Evolutionary conservation across 2,888 invertebrate genomes (phyloP), one percentile per base, ranked within the genome.

Genomic region (Sialis lutaria): DNA sequence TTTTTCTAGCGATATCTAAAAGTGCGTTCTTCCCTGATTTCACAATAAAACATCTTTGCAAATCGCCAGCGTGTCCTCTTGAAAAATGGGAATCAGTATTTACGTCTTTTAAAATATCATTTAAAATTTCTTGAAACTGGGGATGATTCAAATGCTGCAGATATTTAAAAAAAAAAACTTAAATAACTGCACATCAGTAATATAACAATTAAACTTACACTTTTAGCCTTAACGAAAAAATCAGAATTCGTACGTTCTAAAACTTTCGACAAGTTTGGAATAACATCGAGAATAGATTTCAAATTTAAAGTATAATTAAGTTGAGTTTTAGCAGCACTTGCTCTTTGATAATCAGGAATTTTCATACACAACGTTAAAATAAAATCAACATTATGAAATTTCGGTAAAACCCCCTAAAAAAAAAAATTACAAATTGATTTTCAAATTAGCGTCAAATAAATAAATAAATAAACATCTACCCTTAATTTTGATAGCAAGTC

Each of bases 1-100:
- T 80, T 58, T 80, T 77, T 54, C 93, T 69, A 5, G 88, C 80
- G 33, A 92, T 72, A 63, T 93, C 93, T 53, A 95, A 64, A 47
- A 89, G 68, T 1, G 82, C 82, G 57, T 81, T 82, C n/a, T 84
- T 69, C 33, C 77, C 76, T 1, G 77, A 69, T 63, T 81, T 85
- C 3, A 93, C 79, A 12, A 89, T 81, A 62, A 82, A 84, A 57
- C 82, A 82, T 50, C 80, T 70, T 58, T 82, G 79, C 51, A 74
- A 68, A 47, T 71, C 69, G 56, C 70, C 69, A 1, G 68, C 65
- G 33, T 59, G 55, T 1, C 76, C 74, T 57, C 69, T 73, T 45
- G 70, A 72, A 41, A 70, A 58, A 52, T 72, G 70, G 1, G 74
- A 73, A 49, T 75, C 71, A 32, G 72, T 70, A 60, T 73, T 70